Base-by-base conservation (phyloP, 2,797 vertebrate species). In the Galaxias olidus region DNA sequence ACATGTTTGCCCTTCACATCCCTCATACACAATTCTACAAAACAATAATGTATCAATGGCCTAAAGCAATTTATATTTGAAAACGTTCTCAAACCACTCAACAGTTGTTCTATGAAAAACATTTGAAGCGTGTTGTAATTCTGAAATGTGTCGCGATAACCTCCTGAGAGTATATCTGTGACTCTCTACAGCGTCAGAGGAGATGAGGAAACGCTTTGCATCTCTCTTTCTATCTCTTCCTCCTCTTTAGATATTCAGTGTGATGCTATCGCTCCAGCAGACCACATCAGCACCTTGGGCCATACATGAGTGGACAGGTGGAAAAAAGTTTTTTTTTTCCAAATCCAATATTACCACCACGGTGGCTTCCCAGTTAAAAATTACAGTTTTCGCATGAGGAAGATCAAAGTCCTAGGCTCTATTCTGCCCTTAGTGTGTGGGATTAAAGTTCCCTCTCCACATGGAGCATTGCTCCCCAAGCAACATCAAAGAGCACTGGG, bases 341-440 rank as follows among this genome's bases (percentile, higher is more conserved):
- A 88, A 66, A 89, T 90, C 86, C 82, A 87, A 89, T 86, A 89
- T 87, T 85, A 82, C 77, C 76, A 85, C 79, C 80, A 71, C 51
- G 46, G 86, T 80, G 79, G 84, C 78, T 81, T 59, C 72, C 86
- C 81, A 72, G 80, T 85, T 86, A 85, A 89, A 89, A 88, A 90
- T 86, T 78, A 81, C 83, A 66, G 8, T 46, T 80, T 86, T 85
- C 83, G 84, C 84, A 86, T 84, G 84, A 58, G 77, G 56, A 74
- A 91, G 87, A 91, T 91, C 87, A 92, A 92, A 91, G 89, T 85
- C 71, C 64, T 64, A 68, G 83, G 84, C 75, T 83, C 78, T 79
- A 78, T 85, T 86, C 79, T 75, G 85, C 84, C 84, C 78, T 76
- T 71, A 80, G 80, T 85, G 77, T 66, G 77, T 48, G 61, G 83